Evolutionary conservation across 2,888 invertebrate genomes (phyloP).

Genomic region (Byasa hedistus): DNA sequence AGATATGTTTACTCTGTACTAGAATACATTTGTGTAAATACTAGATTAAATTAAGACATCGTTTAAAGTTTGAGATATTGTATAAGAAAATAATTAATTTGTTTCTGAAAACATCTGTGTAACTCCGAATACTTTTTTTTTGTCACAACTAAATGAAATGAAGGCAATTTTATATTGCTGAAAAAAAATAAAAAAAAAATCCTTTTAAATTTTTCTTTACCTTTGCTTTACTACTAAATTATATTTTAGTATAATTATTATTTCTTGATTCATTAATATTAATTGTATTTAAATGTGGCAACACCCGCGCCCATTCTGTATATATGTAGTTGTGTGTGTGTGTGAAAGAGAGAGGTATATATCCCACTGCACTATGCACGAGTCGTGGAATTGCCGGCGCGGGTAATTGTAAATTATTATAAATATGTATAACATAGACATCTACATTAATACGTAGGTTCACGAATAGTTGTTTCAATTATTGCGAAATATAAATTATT

Average conservation of each 20-base stretch:
- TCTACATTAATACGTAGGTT: conserved; percentile 43
- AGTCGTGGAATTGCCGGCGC: conserved; percentile 70
- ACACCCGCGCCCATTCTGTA: conserved; percentile 57
- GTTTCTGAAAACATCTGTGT: too few relatives aligned
- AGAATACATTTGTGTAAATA: conserved; percentile 33
- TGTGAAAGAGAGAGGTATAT: conserved; percentile 39
- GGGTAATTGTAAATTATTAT: conserved; percentile 45
- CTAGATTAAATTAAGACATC: conserved; percentile 23
- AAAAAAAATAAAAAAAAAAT: not conserved
- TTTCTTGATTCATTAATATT: too few relatives aligned
- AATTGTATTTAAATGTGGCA: conserved; percentile 25
- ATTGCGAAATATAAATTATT: conserved; percentile 55
- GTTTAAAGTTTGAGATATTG: not conserved
- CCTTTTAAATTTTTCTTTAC: not conserved
- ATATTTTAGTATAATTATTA: not conserved
- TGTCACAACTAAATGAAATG: too few relatives aligned
- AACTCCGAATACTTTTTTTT: too few relatives aligned
- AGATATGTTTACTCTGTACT: conserved; percentile 41
- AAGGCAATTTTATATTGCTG: too few relatives aligned
- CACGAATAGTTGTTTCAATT: conserved; percentile 68
- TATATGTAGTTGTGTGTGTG: conserved; percentile 39
- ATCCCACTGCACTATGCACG: conserved; percentile 71
- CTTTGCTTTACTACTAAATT: conserved; percentile 8
- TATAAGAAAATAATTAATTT: not conserved
- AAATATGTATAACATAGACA: conserved; percentile 35